These are phyloP conservation scores for Diachasma alloeum DNA, from an alignment of 1,140 invertebrate species.

Conservation along the genomic window DNA sequence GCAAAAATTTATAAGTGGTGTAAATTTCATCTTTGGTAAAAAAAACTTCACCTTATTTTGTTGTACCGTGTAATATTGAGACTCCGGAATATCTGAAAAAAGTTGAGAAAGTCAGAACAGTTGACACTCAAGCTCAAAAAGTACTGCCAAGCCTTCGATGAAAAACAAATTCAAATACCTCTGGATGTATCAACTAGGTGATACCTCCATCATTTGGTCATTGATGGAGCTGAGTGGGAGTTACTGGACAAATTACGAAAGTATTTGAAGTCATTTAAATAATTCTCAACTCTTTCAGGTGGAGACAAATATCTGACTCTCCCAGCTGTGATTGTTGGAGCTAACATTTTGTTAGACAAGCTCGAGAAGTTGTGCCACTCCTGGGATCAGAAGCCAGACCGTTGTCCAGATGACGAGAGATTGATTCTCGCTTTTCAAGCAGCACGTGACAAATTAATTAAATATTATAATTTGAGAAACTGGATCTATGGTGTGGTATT, in stretches of 20 bases:
- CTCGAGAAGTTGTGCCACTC: neutral
- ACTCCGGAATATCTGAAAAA: too few relatives aligned
- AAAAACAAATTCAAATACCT: neutral
- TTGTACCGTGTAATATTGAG: too few relatives aligned
- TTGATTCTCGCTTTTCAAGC: slow-evolving; percentile 40
- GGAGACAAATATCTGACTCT: neutral
- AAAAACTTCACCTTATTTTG: too few relatives aligned
- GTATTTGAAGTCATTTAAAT: slow-evolving; percentile 25
- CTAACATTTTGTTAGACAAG: slow-evolving; percentile 48
- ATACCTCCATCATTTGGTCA: neutral
- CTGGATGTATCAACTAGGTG: slow-evolving; percentile 8
- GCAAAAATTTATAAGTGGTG: too few relatives aligned
- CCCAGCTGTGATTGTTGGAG: slow-evolving; percentile 36
- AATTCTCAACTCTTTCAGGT: neutral
- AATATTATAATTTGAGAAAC: slow-evolving; percentile 46
- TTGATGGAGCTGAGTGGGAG: neutral
- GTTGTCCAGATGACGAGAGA: neutral
- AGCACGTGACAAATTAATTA: slow-evolving; percentile 49
- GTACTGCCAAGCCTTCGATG: neutral
- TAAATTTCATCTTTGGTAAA: too few relatives aligned
- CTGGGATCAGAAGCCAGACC: neutral
- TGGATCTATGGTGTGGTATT: slow-evolving; percentile 40
- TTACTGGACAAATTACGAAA: slow-evolving; percentile 22
- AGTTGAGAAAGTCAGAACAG: too few relatives aligned
- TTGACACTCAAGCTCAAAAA: too few relatives aligned